phyloP scores from a whole-genome alignment of 2,113 vertebrate genomes.

The Cercopithecus mona region DNA sequence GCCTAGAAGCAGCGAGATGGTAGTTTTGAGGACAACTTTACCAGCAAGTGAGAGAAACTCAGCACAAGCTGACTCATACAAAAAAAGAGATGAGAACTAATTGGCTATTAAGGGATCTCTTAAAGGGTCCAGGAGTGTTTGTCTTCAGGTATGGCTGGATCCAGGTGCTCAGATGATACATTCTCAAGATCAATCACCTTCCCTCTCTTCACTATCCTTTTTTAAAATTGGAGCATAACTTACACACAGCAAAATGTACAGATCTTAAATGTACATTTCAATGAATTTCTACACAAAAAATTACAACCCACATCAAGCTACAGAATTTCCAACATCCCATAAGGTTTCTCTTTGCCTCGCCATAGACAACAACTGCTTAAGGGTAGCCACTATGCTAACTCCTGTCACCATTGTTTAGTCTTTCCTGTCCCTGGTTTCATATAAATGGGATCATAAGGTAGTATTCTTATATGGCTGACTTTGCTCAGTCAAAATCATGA shows the following conservation, averaged over 20 bases:
- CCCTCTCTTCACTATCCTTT: not conserved
- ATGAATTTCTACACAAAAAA: not conserved
- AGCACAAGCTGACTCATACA: not conserved
- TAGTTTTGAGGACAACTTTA: not conserved
- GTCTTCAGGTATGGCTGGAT: not conserved
- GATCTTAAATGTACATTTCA: not conserved
- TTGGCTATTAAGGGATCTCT: not conserved
- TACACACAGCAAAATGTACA: not conserved
- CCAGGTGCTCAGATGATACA: not conserved
- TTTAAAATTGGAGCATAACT: not conserved
- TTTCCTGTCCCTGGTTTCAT: not conserved
- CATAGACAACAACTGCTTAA: not conserved
- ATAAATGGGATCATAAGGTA: not conserved
- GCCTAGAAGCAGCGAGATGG: not conserved
- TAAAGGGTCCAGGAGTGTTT: not conserved
- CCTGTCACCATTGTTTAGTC: not conserved
- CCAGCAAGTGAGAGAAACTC: not conserved
- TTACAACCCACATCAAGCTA: not conserved
- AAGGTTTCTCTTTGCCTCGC: not conserved
- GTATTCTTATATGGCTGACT: not conserved
- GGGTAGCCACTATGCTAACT: not conserved
- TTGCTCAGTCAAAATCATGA: not conserved
- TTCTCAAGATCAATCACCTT: not conserved
- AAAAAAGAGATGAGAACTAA: not conserved
- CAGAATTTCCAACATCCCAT: not conserved